Evolutionary conservation across 2,113 vertebrate genomes (phyloP), one percentile per base, ranked within the genome.

Genomic region (Epinephelus cyanopodus): DNA sequence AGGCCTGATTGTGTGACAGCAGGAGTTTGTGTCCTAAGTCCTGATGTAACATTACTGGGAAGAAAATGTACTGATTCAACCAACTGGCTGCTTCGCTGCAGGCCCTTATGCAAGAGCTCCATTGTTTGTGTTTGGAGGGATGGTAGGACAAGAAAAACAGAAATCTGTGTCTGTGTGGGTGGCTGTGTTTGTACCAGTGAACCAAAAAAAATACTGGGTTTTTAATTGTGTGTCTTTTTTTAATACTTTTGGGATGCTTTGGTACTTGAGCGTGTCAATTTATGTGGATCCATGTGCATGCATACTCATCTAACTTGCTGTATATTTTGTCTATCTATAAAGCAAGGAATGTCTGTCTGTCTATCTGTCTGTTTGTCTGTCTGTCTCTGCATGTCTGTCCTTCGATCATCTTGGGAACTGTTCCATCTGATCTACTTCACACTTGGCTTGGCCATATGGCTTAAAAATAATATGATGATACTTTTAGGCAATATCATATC

Each of bases 1-100:
- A 25, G 67, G 12, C 27, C 60, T 57, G 54, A 48, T 42, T 71
- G 77, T 68, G 63, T 45, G 68, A 82, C 69, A 78, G 27, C 50
- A 52, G 79, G 8, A 66, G 53, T 53, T 33, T 70, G 58, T 71
- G 65, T 56, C 72, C 71, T 57, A 25, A 77, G 27, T 9, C 29
- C 47, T 68, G 75, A 50, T 1, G 10, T 23, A 81, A 73, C 54
- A 47, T 56, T 5, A 29, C 13, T 25, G 56, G 21, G 39, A 39
- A 75, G 56, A 74, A 68, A 48, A 79, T 69, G 52, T 21, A 11
- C 58, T 23, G 54, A 77, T 29, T 66, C 60, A 66, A 48, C 25
- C 50, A 61, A 65, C 52, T 42, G 74, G 60, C 52, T 50, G 58
- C 67, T 60, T 33, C 27, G 12, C 65, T 37, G 48, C 23, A 37